phyloP scores from a whole-genome alignment of 2,113 vertebrate genomes.

The Ursus arctos region DNA sequence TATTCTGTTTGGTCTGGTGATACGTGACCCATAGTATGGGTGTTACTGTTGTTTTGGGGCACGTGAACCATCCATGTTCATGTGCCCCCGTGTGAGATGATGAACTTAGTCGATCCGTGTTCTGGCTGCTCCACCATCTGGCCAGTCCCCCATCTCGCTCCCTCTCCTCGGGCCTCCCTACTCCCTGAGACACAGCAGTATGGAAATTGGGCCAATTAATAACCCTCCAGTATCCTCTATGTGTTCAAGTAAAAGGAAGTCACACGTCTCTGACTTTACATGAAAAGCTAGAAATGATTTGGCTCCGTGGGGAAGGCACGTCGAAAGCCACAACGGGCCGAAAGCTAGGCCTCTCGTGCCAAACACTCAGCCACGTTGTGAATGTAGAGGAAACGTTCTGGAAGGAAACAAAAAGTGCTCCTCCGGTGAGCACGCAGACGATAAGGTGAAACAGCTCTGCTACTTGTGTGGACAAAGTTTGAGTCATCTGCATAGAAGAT shows the following conservation, averaged over 20 bases:
- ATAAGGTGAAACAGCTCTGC: background rate
- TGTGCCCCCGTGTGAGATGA: background rate
- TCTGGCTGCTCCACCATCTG: background rate
- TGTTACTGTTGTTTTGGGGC: background rate
- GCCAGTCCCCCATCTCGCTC: background rate
- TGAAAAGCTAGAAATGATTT: background rate
- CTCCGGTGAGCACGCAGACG: background rate
- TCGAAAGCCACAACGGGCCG: background rate
- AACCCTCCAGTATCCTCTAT: background rate
- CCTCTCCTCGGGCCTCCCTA: background rate
- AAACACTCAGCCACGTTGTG: background rate
- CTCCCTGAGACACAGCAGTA: background rate
- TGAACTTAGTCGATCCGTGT: background rate
- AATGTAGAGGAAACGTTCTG: background rate
- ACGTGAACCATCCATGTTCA: background rate
- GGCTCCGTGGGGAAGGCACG: background rate
- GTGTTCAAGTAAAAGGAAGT: background rate
- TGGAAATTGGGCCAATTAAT: background rate
- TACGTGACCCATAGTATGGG: background rate
- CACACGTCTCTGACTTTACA: background rate
- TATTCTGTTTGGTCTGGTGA: too few species aligned
- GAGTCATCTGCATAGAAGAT: background rate
- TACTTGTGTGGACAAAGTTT: background rate
- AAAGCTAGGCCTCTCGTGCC: background rate
- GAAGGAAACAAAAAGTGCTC: background rate